phyloP scores from a whole-genome alignment of 2,888 invertebrate genomes.

The Eristalis arbustorum region DNA sequence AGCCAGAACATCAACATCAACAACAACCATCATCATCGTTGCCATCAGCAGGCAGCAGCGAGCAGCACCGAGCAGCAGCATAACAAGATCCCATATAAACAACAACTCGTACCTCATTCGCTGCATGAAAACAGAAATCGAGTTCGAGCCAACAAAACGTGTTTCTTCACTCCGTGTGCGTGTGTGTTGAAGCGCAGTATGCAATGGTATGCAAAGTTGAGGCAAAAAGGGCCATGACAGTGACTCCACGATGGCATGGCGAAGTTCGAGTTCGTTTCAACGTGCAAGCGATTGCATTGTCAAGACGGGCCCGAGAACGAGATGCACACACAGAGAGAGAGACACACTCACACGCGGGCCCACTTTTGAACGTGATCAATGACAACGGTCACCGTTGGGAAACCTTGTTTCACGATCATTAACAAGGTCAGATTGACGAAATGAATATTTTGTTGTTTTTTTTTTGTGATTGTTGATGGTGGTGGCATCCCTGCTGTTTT shows the following conservation, averaged over 20 bases:
- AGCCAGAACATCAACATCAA: background rate
- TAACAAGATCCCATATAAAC: conserved; percentile 49
- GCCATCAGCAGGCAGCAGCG: background rate
- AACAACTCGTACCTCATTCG: conserved; percentile 28
- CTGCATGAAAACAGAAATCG: conserved; percentile 61
- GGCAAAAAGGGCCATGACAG: conserved; percentile 67
- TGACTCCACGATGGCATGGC: conserved; percentile 53
- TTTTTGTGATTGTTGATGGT: background rate
- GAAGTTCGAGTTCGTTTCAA: conserved; percentile 62
- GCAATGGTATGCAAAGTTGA: conserved; percentile 31
- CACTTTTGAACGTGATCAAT: conserved; percentile 1
- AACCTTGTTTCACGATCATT: conserved; percentile 66
- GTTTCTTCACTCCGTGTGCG: conserved; percentile 30
- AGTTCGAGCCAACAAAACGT: conserved; percentile 56
- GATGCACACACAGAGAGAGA: conserved; percentile 1
- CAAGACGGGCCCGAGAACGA: conserved; percentile 18
- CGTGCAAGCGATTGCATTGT: conserved; percentile 13
- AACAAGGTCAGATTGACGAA: conserved; percentile 65
- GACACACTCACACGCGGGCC: background rate
- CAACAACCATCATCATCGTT: background rate
- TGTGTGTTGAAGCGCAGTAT: background rate
- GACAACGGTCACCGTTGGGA: conserved; percentile 55
- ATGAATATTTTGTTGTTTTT: conserved; percentile 3
- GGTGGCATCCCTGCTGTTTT: background rate
- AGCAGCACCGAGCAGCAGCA: conserved; percentile 31